Conservation (phyloP, 2,113 vertebrate genomes). For the Varanus salvator region DNA sequence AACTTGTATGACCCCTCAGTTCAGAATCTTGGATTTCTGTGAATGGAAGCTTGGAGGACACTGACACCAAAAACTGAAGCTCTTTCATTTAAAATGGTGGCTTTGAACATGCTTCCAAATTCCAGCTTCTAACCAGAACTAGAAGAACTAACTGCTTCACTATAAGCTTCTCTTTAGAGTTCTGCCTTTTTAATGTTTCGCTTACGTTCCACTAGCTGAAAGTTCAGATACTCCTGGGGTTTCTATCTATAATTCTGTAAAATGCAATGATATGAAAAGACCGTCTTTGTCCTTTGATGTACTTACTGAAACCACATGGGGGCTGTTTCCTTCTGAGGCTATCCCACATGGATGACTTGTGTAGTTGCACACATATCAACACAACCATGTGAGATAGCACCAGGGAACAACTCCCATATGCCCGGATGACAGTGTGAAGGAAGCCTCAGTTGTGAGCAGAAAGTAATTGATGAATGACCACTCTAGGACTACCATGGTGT, state of each 20-base stretch:
- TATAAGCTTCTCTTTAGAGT: background rate
- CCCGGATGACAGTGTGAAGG: too few relatives aligned
- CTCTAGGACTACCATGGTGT: too few relatives aligned
- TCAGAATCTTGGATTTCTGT: background rate
- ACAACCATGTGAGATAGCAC: too few relatives aligned
- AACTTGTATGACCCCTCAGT: background rate
- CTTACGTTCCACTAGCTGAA: too few relatives aligned
- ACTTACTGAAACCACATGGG: too few relatives aligned
- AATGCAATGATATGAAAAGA: background rate
- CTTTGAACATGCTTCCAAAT: background rate
- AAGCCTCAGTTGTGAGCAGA: too few relatives aligned
- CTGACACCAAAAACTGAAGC: background rate
- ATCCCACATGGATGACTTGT: too few relatives aligned
- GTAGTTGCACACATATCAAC: too few relatives aligned
- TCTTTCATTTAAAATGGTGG: background rate
- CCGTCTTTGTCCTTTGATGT: too few relatives aligned
- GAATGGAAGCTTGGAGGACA: background rate
- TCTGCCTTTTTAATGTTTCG: background rate
- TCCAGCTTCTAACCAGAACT: background rate
- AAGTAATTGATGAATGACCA: too few relatives aligned
- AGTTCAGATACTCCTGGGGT: background rate
- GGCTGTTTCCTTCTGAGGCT: too few relatives aligned
- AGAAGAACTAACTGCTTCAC: background rate
- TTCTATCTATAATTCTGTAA: background rate
- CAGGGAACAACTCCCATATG: too few relatives aligned